Evolutionary conservation across 2,113 vertebrate species (phyloP).

Genomic region (Leucopsar rothschildi): DNA sequence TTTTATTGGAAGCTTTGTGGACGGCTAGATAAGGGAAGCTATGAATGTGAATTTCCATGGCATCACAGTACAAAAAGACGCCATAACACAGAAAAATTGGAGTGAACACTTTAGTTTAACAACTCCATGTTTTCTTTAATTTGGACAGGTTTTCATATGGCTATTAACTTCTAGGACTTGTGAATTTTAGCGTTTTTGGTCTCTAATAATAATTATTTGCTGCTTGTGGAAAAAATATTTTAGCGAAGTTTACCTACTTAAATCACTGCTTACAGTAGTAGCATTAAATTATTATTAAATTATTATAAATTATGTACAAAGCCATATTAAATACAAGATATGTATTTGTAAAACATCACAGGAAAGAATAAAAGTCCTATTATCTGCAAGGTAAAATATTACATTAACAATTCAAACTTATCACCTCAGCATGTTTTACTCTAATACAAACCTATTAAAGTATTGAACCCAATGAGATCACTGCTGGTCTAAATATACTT

Average conservation of each 20-base stretch:
- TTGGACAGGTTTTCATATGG: not conserved
- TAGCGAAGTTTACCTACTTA: not conserved
- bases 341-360: not conserved
- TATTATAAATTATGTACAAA: not conserved
- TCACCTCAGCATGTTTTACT: not conserved
- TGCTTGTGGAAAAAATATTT: not conserved
- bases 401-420: not conserved
- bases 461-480: not conserved
- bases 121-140: not conserved
- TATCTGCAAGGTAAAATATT: not conserved
- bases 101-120: not conserved
- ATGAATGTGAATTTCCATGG: not conserved
- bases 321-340: not conserved
- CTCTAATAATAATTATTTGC: not conserved
- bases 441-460: not conserved
- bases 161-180: not conserved
- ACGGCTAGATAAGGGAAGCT: not conserved
- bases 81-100: fast-evolving
- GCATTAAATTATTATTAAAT: not conserved
- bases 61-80: not conserved
- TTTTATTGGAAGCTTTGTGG: not conserved
- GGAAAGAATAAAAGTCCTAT: not conserved
- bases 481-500: not conserved
- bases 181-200: not conserved
- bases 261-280: not conserved